Evolutionary conservation across 2,888 invertebrate genomes (phyloP).

Genomic region (Apodemia hepburni): DNA sequence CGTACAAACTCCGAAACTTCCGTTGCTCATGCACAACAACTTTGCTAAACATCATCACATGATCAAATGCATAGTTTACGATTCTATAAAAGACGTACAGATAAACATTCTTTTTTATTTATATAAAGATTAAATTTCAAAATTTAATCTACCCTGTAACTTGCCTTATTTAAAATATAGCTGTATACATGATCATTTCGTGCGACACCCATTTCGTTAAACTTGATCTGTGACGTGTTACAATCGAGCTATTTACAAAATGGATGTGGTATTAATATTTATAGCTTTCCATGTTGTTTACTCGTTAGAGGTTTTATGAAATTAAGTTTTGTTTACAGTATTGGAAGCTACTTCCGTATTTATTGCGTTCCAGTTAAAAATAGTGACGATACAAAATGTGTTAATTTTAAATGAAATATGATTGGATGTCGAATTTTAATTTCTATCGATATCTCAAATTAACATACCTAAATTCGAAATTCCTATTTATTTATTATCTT

Average conservation of each 20-base stretch:
- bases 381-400: neutral
- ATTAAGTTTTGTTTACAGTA: constrained; percentile 10
- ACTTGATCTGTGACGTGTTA: constrained; percentile 5
- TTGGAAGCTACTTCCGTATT: neutral
- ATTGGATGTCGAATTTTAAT: neutral
- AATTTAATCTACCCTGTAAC: too few relatives aligned
- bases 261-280: constrained; percentile 12
- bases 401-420: neutral
- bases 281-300: constrained; percentile 4
- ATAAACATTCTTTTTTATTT: too few relatives aligned
- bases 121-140: too few relatives aligned
- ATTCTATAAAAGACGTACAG: too few relatives aligned
- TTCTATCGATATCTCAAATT: neutral
- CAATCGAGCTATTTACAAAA: neutral
- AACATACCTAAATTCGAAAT: too few relatives aligned
- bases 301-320: constrained; percentile 9
- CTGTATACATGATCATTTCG: neutral
- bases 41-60: too few relatives aligned
- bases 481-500: too few relatives aligned
- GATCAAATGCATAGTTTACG: too few relatives aligned
- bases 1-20: too few relatives aligned
- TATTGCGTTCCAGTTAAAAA: neutral
- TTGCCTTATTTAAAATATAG: too few relatives aligned
- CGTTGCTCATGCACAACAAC: too few relatives aligned
- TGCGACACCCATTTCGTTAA: neutral